Evolutionary conservation across 1,140 invertebrate genomes (phyloP), one percentile per base, ranked within the genome.

Genomic region (Bactericera cockerelli): DNA sequence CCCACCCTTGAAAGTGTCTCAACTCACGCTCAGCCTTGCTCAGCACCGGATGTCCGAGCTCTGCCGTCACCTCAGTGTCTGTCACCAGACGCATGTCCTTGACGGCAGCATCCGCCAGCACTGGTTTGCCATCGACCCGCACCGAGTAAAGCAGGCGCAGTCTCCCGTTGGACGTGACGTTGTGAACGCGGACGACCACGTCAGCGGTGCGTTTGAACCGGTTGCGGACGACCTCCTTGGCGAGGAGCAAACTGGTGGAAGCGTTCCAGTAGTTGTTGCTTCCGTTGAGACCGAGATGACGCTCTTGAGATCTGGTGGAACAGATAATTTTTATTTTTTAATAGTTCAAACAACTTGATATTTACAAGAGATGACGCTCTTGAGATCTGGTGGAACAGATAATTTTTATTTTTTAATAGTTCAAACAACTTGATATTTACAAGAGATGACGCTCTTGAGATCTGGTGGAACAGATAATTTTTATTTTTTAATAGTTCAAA

Each of bases 321-420:
- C 86, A 86, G 75, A 87, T 83, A 56, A 86, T 85, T 72, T 88
- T 87, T n/a, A n/a, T n/a, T n/a, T n/a, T n/a, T n/a, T n/a, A n/a
- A n/a, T n/a, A n/a, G n/a, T n/a, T n/a, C n/a, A n/a, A n/a, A n/a
- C n/a, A n/a, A n/a, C n/a, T n/a, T n/a, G n/a, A n/a, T n/a, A n/a
- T n/a, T n/a, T n/a, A n/a, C n/a, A n/a, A n/a, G n/a, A n/a, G n/a
- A n/a, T n/a, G n/a, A n/a, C n/a, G n/a, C n/a, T n/a, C n/a, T 73
- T 85, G 82, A 68, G 84, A 82, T 64, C 82, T 83, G 68, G 26
- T n/a, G n/a, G n/a, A n/a, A n/a, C n/a, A n/a, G n/a, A n/a, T n/a
- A n/a, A n/a, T n/a, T n/a, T n/a, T n/a, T n/a, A n/a, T n/a, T n/a
- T n/a, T n/a, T n/a, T n/a, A n/a, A n/a, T n/a, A n/a, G n/a, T n/a